Base-by-base conservation (phyloP, 2,888 invertebrate genomes). In the Congeria kusceri region DNA sequence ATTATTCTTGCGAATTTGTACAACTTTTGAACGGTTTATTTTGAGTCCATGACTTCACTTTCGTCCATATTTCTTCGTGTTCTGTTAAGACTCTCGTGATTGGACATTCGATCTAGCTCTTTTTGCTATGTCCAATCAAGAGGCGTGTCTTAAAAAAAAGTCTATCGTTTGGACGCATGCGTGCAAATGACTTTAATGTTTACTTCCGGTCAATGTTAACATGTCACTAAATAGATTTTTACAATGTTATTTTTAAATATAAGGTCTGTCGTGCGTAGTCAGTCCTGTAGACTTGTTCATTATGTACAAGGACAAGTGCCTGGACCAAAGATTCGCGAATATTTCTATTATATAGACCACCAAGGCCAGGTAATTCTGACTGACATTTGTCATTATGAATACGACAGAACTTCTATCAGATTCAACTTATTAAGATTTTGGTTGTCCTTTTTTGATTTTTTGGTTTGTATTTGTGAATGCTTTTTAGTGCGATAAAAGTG, bases 261-360 rank as follows among this genome's bases (percentile, higher is more conserved):
- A 53, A 15, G 32, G 29, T 56, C 29, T 74, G 70, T 66, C 69
- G 62, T 49, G n/a, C 9, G 7, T 5, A 58, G 58, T 44, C n/a
- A 7, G 18, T 46, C 39, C n/a, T 56, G n/a, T 23, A 83, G 83
- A 78, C 27, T 61, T 44, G 56, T 90, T 25, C 86, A 87, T 68
- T 94, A 94, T 86, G 87, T 93, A 7, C 95, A 95, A 87, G 95
- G 95, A 3, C 94, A 94, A 88, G 91, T 91, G 27, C 92, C 93
- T 28, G 89, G 92, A 67, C 89, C 91, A 0, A 93, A 92, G 73
- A 91, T 92, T 29, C 87, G 99, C 84, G 99, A 99, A 95, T 99
- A 99, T 94, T 99, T 99, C 94, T 99, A 99, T 94, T 99, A 96
- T 92, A 96, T 99, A 85, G 98, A 99, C 94, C 99, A 99, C 93